These are phyloP conservation scores for Micronycteris hirsuta DNA, from an alignment of 2,113 vertebrate genomes.

Conservation along the genomic window DNA sequence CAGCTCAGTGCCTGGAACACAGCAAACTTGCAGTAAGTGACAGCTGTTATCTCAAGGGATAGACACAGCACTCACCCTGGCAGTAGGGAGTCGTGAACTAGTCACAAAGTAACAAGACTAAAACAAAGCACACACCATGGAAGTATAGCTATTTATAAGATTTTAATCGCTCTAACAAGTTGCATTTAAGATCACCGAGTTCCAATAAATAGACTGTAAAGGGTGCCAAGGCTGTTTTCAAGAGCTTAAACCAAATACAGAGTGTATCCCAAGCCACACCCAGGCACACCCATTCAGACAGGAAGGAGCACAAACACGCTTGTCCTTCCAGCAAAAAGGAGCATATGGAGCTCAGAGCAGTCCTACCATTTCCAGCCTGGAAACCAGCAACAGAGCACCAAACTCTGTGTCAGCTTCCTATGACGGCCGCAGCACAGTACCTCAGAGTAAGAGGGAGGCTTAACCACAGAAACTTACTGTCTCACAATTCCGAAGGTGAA, in stretches of 20 bases:
- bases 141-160: conserved; percentile 74
- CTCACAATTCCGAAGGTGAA: neutral
- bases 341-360: neutral
- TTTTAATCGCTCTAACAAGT: conserved; percentile 75
- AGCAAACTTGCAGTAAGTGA: neutral
- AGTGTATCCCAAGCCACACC: conserved; percentile 41
- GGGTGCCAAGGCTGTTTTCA: conserved; percentile 73
- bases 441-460: neutral
- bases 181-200: conserved; percentile 78
- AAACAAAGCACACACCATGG: conserved; percentile 31
- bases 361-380: conserved; percentile 43
- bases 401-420: neutral
- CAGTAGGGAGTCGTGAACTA: neutral
- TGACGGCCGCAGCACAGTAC: neutral
- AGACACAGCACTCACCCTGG: neutral
- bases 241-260: conserved; percentile 69
- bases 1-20: neutral
- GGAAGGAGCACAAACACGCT: conserved; percentile 56
- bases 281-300: conserved; percentile 61
- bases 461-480: neutral
- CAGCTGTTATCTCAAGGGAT: neutral
- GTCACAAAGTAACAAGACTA: neutral
- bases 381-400: neutral
- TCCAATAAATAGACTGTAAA: conserved; percentile 80
- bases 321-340: neutral